Evolutionary conservation across 2,113 vertebrate species (phyloP).

Genomic region (Stigmatopora argus): DNA sequence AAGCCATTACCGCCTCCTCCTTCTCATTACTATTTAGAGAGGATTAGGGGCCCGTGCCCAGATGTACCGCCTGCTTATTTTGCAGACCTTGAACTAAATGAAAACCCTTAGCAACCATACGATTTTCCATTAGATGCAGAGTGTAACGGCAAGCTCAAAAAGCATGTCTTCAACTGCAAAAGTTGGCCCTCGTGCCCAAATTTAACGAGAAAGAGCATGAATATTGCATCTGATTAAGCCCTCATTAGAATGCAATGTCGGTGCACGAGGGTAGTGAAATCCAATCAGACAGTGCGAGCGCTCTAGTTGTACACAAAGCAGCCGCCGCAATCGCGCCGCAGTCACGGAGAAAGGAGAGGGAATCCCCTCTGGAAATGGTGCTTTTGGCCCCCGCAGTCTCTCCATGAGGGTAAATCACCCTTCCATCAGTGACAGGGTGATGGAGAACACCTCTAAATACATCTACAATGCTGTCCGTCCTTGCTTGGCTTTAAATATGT

Average conservation of each 20-base stretch:
- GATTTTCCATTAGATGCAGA: slow-evolving; percentile 6
- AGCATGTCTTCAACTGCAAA: neutral
- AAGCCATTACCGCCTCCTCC: slow-evolving; percentile 46
- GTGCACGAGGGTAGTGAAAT: slow-evolving; percentile 10
- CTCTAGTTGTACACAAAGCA: slow-evolving; percentile 59
- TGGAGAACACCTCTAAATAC: slow-evolving; percentile 15
- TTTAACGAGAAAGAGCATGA: neutral
- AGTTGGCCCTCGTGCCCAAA: neutral
- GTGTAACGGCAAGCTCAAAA: neutral
- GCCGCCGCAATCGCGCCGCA: neutral
- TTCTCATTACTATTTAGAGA: slow-evolving; percentile 42
- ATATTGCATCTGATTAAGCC: neutral
- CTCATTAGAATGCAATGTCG: neutral
- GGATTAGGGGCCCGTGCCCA: slow-evolving; percentile 40
- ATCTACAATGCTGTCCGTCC: neutral
- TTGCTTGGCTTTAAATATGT: slow-evolving; percentile 16
- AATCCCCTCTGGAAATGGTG: slow-evolving; percentile 61
- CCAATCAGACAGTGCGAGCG: slow-evolving; percentile 3
- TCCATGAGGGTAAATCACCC: slow-evolving; percentile 37
- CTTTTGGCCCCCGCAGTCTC: slow-evolving; percentile 33
- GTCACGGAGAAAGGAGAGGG: slow-evolving; percentile 30
- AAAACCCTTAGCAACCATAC: slow-evolving; percentile 26
- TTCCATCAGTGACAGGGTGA: slow-evolving; percentile 45
- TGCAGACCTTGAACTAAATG: slow-evolving; percentile 30
- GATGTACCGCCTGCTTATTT: slow-evolving; percentile 24